Base-by-base conservation (phyloP, 2,888 invertebrate species). In the Monoplex corrugatus region DNA sequence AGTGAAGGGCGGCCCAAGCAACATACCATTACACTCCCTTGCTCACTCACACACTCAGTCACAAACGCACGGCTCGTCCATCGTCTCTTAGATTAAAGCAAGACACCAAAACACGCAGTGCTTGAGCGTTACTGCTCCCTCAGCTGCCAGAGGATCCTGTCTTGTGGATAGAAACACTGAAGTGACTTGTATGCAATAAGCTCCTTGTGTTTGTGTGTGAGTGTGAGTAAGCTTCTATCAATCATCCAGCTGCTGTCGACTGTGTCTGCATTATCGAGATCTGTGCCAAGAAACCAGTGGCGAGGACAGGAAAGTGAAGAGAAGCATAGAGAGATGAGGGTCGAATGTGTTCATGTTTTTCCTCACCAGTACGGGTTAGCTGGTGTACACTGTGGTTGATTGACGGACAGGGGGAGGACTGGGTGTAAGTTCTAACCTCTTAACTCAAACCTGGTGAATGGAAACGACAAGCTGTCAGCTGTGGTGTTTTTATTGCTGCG, bases 1-100 rank as follows among this genome's bases (percentile, higher is more conserved):
- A 63, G 23, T 19, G 86, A 86, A 86, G 23, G 86, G 86, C 86
- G n/a, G 40, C 63, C 38, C 32, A 86, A 68, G 72, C 63, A 63
- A 43, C 63, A 40, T 68, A 68, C 40, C 40, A 63, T 86, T 86
- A 86, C 86, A 68, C 68, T 38, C 86, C n/a, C n/a, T n/a, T n/a
- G 63, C 57, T 6, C 63, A n/a, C 68, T n/a, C 63, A 68, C 35
- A 45, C 57, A 57, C 35, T n/a, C 44, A 32, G 8, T 35, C 38
- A 16, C 16, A 40, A 16, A 38, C 19, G 44, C 10, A n/a, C 32
- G 83, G n/a, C n/a, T n/a, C n/a, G n/a, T n/a, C n/a, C 10, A n/a
- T n/a, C n/a, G n/a, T 10, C n/a, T 43, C 44, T 44, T 16, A 83
- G 83, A 32, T 23, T 44, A n/a, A 83, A 43, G 44, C 43, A n/a